Base-by-base conservation (phyloP, 1,140 invertebrate species). In the Steinernema feltiae region DNA sequence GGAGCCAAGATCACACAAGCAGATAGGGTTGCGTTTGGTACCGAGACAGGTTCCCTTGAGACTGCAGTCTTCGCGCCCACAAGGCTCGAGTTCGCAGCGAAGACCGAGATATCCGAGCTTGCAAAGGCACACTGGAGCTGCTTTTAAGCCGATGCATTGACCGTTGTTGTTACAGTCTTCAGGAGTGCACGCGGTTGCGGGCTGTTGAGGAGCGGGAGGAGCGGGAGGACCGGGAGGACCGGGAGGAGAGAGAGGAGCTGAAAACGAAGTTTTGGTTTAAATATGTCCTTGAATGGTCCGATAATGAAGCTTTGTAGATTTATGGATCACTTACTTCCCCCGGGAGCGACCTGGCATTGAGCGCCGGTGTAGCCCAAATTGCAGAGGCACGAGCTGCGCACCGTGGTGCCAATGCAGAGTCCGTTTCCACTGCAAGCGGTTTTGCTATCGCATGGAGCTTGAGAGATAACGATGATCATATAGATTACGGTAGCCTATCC, bases 31-130 rank as follows among this genome's bases (percentile, higher is more conserved):
- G n/a, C 32, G 69, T 30, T 81, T 81, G 0, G 77, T 80, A 0
- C 80, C 80, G 1, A 81, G 21, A 32, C 80, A 81, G n/a, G 78
- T 48, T 29, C 80, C 80, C 17, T 80, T 80, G 30, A 78, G 78
- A 69, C 76, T 81, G 53, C 80, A 81, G 31, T 81, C 79, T 32
- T 70, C 72, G 74, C 71, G 30, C 79, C 79, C 7, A 72, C 31
- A 15, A 75, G 78, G 0, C 69, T 46, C 1, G 73, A 70, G 76
- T 74, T 79, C 78, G 31, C 78, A 79, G 7, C 70, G 70, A 18
- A 63, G 27, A 3, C 78, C 78, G 29, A 35, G 63, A 18, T 73
- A 77, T 73, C 78, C 78, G 41, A 79, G 75, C 31, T 79, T 70
- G 46, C 78, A 79, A 1, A 79, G 32, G 48, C 78, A 79, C 1